phyloP scores from a whole-genome alignment of 2,113 vertebrate genomes.

The Varanus komodoensis region DNA sequence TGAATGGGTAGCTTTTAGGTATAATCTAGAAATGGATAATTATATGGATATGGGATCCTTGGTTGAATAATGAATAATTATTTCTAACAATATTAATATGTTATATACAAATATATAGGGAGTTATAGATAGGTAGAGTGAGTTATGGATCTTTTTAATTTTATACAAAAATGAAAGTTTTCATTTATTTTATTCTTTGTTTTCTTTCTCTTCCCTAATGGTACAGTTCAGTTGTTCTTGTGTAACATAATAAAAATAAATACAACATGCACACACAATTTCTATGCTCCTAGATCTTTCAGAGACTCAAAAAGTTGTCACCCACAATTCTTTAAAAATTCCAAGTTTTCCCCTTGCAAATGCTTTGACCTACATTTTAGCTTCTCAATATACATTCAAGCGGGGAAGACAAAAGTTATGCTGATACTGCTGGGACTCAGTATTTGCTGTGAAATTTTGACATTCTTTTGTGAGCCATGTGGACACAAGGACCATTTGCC shows the following conservation, averaged over 20 bases:
- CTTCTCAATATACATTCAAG: background rate
- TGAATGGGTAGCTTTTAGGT: too few species aligned
- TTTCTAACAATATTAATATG: too few species aligned
- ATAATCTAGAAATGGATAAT: too few species aligned
- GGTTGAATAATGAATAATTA: too few species aligned
- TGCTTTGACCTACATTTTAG: background rate
- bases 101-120: too few species aligned
- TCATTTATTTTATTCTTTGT: too few species aligned
- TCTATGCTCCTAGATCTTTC: background rate
- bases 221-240: too few species aligned
- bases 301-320: background rate
- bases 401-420: background rate
- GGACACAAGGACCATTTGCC: background rate
- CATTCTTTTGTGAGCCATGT: slow-evolving; percentile 28
- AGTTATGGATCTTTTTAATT: too few species aligned
- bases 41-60: too few species aligned
- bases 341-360: slow-evolving; percentile 18
- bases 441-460: slow-evolving; percentile 26
- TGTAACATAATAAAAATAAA: background rate
- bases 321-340: background rate
- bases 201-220: too few species aligned
- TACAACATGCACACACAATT: background rate
- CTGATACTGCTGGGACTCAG: background rate
- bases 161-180: too few species aligned
- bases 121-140: too few species aligned